A percentile compares a stretch with the other conserved stretches of the same genome.
Conservation (phyloP, 2,113 vertebrate species). For the Apodemus sylvaticus region DNA sequence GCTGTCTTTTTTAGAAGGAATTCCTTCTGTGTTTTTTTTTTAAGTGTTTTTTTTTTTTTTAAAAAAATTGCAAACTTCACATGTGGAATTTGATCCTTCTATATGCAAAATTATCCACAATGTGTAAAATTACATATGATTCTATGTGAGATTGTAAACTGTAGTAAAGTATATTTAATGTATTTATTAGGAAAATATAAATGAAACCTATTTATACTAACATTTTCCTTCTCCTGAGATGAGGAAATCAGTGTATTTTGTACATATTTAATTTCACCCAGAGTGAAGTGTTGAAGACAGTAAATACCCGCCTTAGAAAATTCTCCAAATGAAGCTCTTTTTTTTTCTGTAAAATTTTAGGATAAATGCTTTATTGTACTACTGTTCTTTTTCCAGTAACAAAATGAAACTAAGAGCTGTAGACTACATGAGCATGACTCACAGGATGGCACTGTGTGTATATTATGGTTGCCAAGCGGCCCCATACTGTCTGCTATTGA, state of each 20-base stretch:
- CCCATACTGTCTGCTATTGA: constrained; percentile 42
- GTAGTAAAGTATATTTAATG: background rate
- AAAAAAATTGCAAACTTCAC: constrained; percentile 44
- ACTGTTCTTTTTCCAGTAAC: constrained; percentile 14
- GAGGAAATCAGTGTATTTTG: constrained; percentile 11
- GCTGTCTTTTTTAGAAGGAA: constrained; percentile 39
- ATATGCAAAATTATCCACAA: constrained; percentile 11
- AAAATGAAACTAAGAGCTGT: constrained; percentile 65
- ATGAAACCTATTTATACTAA: background rate
- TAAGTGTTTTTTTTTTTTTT: no score
- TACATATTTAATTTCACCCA: background rate
- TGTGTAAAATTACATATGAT: constrained; percentile 12
- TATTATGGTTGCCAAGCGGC: constrained; percentile 57
- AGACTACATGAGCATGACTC: constrained; percentile 42
- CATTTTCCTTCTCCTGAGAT: background rate
- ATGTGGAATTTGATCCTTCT: constrained; percentile 22
- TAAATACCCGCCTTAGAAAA: background rate
- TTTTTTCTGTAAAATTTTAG: constrained; percentile 7
- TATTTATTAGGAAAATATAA: constrained; percentile 19
- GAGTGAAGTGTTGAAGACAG: background rate
- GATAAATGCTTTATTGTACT: constrained; percentile 46
- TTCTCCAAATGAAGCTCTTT: background rate
- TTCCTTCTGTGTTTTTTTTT: constrained; percentile 34
- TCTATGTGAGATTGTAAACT: background rate
- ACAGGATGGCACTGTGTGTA: constrained; percentile 40